Percentiles rank a stretch among this genome's conserved stretches.
phyloP scores from a whole-genome alignment of 2,888 invertebrate species.

The Glyphotaelius pellucidus region DNA sequence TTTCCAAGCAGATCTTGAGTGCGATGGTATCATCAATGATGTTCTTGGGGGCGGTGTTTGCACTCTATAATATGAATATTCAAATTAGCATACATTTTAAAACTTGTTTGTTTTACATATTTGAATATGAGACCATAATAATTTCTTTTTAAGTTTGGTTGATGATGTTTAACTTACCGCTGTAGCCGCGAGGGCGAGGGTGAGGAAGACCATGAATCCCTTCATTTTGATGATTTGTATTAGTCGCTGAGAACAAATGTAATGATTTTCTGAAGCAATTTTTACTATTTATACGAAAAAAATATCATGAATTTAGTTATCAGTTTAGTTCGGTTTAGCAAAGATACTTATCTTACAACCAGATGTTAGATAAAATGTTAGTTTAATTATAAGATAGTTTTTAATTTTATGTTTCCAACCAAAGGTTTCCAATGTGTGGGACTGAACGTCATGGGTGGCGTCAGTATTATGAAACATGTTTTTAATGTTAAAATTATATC shows the following conservation, averaged over 20 bases:
- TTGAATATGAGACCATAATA: not conserved
- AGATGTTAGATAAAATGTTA: not conserved
- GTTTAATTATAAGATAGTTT: no score
- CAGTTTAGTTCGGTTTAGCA: not conserved
- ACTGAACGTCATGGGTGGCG: not conserved
- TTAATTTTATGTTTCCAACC: not conserved
- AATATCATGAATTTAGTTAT: not conserved
- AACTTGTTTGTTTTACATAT: not conserved
- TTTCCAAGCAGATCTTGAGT: conserved; percentile 35
- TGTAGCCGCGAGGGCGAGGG: conserved; percentile 47
- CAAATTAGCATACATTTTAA: not conserved
- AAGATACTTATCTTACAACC: not conserved
- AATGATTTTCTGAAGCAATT: not conserved
- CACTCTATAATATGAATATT: not conserved
- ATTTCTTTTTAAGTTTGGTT: not conserved
- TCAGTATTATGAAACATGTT: not conserved
- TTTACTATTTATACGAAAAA: not conserved
- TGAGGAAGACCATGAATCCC: conserved; percentile 49
- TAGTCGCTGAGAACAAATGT: not conserved
- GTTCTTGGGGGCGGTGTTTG: conserved; percentile 8
- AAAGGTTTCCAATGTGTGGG: no score
- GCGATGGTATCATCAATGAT: conserved; percentile 48
- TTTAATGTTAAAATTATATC: not conserved
- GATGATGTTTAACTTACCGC: conserved; percentile 26
- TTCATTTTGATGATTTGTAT: conserved; percentile 43